phyloP scores from a whole-genome alignment of 2,113 vertebrate genomes.

The Siphamia tubifer region DNA sequence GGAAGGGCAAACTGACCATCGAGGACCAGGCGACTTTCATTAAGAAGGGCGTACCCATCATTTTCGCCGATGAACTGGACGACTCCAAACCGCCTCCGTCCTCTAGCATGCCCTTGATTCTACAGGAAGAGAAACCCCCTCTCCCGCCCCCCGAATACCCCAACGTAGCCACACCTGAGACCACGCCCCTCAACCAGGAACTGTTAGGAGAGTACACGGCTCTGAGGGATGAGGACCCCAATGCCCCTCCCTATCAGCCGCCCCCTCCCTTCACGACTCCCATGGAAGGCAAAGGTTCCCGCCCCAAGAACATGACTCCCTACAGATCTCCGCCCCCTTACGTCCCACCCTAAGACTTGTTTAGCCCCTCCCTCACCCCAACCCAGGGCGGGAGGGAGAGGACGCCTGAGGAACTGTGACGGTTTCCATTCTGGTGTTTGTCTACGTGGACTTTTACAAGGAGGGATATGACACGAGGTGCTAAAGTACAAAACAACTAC shows the following conservation, averaged over 20 bases:
- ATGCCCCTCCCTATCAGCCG: conserved; percentile 95
- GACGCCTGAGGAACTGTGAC: conserved; percentile 56
- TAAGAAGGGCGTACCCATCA: conserved; percentile 97
- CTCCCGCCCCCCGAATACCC: conserved; percentile 95
- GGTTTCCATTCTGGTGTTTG: conserved; percentile 65
- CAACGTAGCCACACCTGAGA: conserved; percentile 92
- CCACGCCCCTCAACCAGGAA: conserved; percentile 93
- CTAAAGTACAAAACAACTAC: conserved; percentile 63
- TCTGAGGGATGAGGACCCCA: conserved; percentile 94
- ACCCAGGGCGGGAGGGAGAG: conserved; percentile 31
- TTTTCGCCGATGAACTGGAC: conserved; percentile 95
- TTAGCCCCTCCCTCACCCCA: conserved; percentile 39
- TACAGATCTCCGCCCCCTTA: conserved; percentile 99
- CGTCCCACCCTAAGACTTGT: conserved; percentile 91
- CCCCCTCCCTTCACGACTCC: conserved; percentile 95
- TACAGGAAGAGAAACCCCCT: conserved; percentile 98
- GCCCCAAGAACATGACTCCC: conserved; percentile 99
- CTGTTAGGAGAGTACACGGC: conserved; percentile 92
- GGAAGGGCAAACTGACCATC: conserved; percentile 95
- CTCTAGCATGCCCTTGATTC: conserved; percentile 96
- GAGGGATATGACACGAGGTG: conserved; percentile 63
- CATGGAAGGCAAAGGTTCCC: conserved; percentile 97
- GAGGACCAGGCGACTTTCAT: conserved; percentile 99
- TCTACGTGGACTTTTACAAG: conserved; percentile 65
- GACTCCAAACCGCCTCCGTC: conserved; percentile 95